Conservation (phyloP, 2,113 vertebrate genomes). For the Oostethus manadensis region DNA sequence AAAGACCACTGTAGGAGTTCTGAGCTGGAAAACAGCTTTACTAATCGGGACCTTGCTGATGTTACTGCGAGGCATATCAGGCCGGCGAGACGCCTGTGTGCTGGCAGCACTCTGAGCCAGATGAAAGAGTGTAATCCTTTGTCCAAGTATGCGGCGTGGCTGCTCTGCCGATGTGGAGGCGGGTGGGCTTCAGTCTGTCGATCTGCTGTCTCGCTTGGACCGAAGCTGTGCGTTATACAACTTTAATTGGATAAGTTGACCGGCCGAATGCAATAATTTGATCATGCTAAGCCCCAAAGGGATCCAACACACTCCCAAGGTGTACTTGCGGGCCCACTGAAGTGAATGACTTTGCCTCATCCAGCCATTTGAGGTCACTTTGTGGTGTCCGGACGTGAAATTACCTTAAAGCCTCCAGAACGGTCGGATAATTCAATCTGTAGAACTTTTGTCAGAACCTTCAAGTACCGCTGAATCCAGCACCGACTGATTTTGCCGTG, state of each 20-base stretch:
- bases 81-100: slow-evolving; percentile 51
- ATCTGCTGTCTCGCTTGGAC: slow-evolving; percentile 29
- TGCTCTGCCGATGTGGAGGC: slow-evolving; percentile 41
- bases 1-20: slow-evolving; percentile 22
- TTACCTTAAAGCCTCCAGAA: slow-evolving; percentile 29
- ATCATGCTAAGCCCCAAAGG: slow-evolving; percentile 57
- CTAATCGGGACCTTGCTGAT: slow-evolving; percentile 38
- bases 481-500: slow-evolving; percentile 2
- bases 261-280: slow-evolving; percentile 62
- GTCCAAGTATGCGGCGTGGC: slow-evolving; percentile 42
- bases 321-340: slow-evolving; percentile 44
- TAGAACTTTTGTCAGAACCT: slow-evolving; percentile 20
- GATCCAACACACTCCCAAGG: slow-evolving; percentile 47
- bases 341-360: slow-evolving; percentile 49
- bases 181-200: slow-evolving; percentile 31
- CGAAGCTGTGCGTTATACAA: slow-evolving; percentile 50
- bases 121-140: slow-evolving; percentile 59
- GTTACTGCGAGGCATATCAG: slow-evolving; percentile 42
- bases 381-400: slow-evolving; percentile 31
- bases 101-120: slow-evolving; percentile 38
- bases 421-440: slow-evolving; percentile 33
- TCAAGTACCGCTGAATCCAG: slow-evolving; percentile 10
- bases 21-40: slow-evolving; percentile 42
- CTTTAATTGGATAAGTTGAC: slow-evolving; percentile 65
- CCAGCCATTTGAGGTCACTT: slow-evolving; percentile 55